Base-by-base conservation (phyloP, 1,140 invertebrate genomes). In the Mylabris phalerata region DNA sequence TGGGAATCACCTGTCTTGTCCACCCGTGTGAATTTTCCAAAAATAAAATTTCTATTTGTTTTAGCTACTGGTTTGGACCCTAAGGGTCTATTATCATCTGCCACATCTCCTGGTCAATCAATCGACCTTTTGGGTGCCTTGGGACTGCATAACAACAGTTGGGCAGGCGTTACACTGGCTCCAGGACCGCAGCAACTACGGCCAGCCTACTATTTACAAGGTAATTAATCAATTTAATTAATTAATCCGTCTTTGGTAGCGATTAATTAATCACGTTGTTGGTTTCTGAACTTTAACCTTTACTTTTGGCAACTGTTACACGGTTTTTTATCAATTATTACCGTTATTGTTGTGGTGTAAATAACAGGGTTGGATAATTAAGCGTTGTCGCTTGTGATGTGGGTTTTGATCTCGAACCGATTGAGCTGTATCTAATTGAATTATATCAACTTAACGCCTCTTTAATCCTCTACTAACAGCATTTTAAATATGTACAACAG, bases 61-160 rank as follows among this genome's bases (percentile, higher is more conserved):
- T 55, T 50, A 55, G 58, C 50, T 48, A 60, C 58, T 27, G 58
- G 58, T 45, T 45, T 54, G 27, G 50, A 55, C 42, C 47, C 52
- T 41, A 41, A 41, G 41, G 50, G 55, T 57, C 55, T 57, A 48
- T 41, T 63, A 45, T 48, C 61, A 38, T 46, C 64, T 46, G 51
- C 62, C 57, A 55, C 48, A 32, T 59, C 66, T 51, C 59, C 61
- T 27, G 55, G 55, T 63, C 69, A 70, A 59, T 66, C 68, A 47
- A 70, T 73, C 57, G 84, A 87, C 74, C 77, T 87, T 70, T 78
- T 87, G 73, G 83, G 80, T 69, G 81, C 82, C 57, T 74, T 87
- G 71, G 82, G 83, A 71, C 75, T 86, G 67, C 81, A 83, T 77
- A 87, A 87, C 76, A 80, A 79, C 67, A 80, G 78, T 64, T 80